These are phyloP conservation scores for Catocala nupta DNA, from an alignment of 2,888 invertebrate species.

Conservation along the genomic window DNA sequence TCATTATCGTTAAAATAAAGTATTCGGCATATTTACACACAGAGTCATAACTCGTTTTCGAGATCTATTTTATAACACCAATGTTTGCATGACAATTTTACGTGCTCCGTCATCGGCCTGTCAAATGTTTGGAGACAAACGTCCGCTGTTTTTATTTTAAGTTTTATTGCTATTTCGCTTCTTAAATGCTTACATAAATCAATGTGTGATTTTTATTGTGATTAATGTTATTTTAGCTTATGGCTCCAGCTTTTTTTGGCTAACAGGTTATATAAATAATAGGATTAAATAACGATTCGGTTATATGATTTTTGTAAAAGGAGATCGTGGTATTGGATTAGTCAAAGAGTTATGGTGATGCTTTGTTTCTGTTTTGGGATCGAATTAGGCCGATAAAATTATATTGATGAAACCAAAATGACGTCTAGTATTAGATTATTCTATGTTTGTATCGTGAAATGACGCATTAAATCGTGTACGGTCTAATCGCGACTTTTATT, in stretches of 20 bases:
- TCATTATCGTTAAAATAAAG: slow-evolving; percentile 6
- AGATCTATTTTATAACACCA: slow-evolving; percentile 1
- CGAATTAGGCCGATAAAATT: slow-evolving; percentile 6
- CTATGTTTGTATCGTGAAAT: neutral
- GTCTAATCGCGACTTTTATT: too few relatives aligned
- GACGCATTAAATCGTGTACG: neutral
- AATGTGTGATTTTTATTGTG: slow-evolving; percentile 46
- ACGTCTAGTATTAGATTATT: neutral
- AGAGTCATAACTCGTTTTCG: slow-evolving; percentile 3
- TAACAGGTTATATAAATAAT: slow-evolving; percentile 46
- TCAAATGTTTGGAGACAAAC: slow-evolving; percentile 37
- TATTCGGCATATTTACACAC: slow-evolving; percentile 5
- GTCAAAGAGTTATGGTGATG: slow-evolving; percentile 13
- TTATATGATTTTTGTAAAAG: slow-evolving; percentile 23
- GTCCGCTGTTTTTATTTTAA: slow-evolving; percentile 44
- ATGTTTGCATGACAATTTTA: slow-evolving; percentile 42
- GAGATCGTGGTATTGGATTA: slow-evolving; percentile 15
- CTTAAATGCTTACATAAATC: slow-evolving; percentile 50
- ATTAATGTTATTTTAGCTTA: slow-evolving; percentile 43
- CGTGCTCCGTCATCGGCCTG: slow-evolving; percentile 42
- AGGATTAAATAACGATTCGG: slow-evolving; percentile 36
- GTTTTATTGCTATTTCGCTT: slow-evolving; percentile 42
- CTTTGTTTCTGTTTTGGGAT: slow-evolving; percentile 18
- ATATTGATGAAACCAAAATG: slow-evolving; percentile 1
- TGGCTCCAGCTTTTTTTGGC: slow-evolving; percentile 34